Evolutionary conservation across 92 coral and sea anemone species (phyloP).

Genomic region (Montipora capitata): DNA sequence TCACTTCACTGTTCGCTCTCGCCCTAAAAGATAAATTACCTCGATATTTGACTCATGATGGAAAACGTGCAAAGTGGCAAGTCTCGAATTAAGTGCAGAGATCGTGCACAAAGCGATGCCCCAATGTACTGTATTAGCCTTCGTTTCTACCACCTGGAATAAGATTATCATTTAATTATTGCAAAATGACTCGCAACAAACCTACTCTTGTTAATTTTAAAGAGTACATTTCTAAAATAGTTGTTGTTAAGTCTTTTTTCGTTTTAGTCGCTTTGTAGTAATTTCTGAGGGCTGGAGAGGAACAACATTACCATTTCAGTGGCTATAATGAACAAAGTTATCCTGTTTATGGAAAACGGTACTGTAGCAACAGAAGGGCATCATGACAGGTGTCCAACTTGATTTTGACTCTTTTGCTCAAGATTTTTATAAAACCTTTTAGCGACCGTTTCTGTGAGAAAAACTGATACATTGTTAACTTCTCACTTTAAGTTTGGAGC

Average conservation of each 20-base stretch:
- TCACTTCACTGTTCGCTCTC: not conserved
- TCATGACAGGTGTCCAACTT: slow-evolving; percentile 18
- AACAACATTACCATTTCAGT: not conserved
- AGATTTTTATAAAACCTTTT: not conserved
- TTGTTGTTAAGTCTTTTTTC: too few relatives aligned
- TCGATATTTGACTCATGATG: not conserved
- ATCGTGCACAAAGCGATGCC: not conserved
- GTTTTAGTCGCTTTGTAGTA: too few relatives aligned
- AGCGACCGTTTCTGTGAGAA: not conserved
- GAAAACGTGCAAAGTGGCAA: not conserved
- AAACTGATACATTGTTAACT: not conserved
- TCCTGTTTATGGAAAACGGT: not conserved
- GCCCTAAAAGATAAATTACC: not conserved
- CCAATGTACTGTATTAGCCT: not conserved
- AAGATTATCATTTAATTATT: slow-evolving; percentile 1
- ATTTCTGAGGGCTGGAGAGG: too few relatives aligned
- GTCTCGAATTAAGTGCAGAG: not conserved
- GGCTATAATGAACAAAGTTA: not conserved
- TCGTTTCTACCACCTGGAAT: not conserved
- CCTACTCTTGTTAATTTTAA: too few relatives aligned
- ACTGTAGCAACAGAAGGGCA: not conserved
- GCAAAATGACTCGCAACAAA: too few relatives aligned
- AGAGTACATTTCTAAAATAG: too few relatives aligned
- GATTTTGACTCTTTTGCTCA: slow-evolving; percentile 32
- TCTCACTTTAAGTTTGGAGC: too few relatives aligned